Evolutionary conservation across 2,888 invertebrate genomes (phyloP), one percentile per base, ranked within the genome.

Genomic region (Steinernema hermaphroditum): DNA sequence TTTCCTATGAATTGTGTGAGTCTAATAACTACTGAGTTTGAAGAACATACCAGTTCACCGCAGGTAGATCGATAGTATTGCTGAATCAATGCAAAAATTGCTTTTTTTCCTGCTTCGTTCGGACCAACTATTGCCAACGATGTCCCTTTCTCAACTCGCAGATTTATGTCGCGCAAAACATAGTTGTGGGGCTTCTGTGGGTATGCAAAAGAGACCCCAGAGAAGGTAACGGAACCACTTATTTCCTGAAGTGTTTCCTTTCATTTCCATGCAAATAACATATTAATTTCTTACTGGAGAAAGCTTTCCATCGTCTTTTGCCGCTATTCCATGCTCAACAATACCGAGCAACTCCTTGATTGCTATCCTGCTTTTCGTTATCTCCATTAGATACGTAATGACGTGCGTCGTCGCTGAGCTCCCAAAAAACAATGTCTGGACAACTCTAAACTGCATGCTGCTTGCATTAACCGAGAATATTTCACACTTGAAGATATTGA

Each of bases 401-500:
- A 27, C 22, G 14, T 54, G 27, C 4, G 54, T 14, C 54, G 27
- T 54, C 2, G 24, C 54, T 2, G 54, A 22, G 27, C 54, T 54
- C 27, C 54, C 54, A 24, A 54, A 54, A 22, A 54, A 54, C 54
- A 54, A 22, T 2, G 54, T 54, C 27, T 54, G 54, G 2, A 54
- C 54, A 2, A 54, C 27, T 22, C 54, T 54, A 54, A 49, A 49
- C 49, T n/a, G n/a, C n/a, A n/a, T n/a, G n/a, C n/a, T n/a, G 49
- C 6, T 49, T 49, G 12, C 9, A 49, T 16, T 49, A 6, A 49
- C 9, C 12, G 49, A n/a, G n/a, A n/a, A n/a, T n/a, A n/a, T n/a
- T n/a, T 49, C 54, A 6, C 27, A 54, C 54, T 54, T 54, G 54
- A 54, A 54, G 14, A 54, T 54, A 24, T 54, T 54, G 12, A 54